Percentiles rank a stretch among this genome's conserved stretches.
These are phyloP conservation scores for Seriola rivoliana DNA, from an alignment of 2,113 vertebrate genomes.

Conservation along the genomic window DNA sequence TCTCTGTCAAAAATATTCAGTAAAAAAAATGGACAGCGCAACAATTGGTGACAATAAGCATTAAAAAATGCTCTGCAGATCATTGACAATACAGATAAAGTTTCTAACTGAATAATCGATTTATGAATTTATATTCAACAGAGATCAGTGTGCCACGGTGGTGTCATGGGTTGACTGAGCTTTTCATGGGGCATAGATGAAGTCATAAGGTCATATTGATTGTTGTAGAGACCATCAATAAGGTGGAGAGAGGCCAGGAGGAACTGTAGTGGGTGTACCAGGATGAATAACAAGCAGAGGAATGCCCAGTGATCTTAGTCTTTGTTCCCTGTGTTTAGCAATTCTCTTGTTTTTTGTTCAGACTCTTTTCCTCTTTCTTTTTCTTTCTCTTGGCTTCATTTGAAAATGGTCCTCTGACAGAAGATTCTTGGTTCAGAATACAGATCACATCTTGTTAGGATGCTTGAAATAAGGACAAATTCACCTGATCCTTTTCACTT, in stretches of 20 bases:
- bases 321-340: background rate
- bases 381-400: conserved; percentile 9
- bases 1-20: too few species aligned
- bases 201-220: conserved; percentile 24
- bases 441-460: background rate
- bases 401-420: background rate
- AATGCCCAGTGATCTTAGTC: background rate
- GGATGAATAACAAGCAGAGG: conserved; percentile 29
- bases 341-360: background rate
- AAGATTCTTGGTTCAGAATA: background rate
- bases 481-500: background rate
- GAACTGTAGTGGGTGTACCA: conserved; percentile 17
- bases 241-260: conserved; percentile 6
- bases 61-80: background rate
- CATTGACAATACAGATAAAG: conserved; percentile 15
- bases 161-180: background rate
- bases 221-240: conserved; percentile 19
- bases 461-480: background rate
- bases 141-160: background rate
- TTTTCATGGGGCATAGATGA: background rate
- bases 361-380: background rate
- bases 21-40: too few species aligned
- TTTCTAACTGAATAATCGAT: conserved; percentile 9
- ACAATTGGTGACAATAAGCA: too few species aligned
- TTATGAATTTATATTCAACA: conserved; percentile 10